Percentiles rank a stretch among this genome's conserved stretches.
These are phyloP conservation scores for Drosophila tristis DNA, from an alignment of 1,140 invertebrate species.

Conservation along the genomic window DNA sequence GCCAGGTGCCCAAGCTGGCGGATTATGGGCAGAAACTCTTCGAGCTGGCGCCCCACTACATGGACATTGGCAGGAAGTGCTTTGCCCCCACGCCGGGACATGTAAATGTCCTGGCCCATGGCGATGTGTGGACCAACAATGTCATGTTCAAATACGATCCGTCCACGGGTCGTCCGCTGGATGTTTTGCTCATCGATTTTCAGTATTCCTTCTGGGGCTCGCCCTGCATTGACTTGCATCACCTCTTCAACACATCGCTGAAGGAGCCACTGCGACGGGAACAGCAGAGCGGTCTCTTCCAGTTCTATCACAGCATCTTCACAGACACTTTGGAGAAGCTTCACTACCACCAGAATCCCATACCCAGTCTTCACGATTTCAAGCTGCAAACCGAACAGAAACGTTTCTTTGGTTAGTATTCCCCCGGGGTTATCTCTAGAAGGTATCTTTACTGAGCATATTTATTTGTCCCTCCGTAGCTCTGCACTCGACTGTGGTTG, in stretches of 20 bases:
- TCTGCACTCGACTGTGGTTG: constrained; percentile 65
- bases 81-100: constrained; percentile 82
- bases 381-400: constrained; percentile 66
- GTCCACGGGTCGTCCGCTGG: constrained; percentile 81
- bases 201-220: constrained; percentile 82
- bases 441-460: not conserved
- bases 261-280: constrained; percentile 59
- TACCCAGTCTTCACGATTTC: constrained; percentile 71
- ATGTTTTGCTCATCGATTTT: constrained; percentile 84
- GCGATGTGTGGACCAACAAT: constrained; percentile 89
- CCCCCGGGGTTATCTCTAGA: not conserved
- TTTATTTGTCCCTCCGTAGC: constrained; percentile 39
- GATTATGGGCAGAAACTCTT: constrained; percentile 68
- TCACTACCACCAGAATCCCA: constrained; percentile 52
- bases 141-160: constrained; percentile 87
- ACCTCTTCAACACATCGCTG: constrained; percentile 79
- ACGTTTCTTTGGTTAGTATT: constrained; percentile 67
- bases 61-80: constrained; percentile 72
- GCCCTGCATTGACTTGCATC: constrained; percentile 77
- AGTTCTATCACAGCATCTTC: constrained; percentile 71
- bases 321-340: constrained; percentile 60
- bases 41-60: constrained; percentile 67
- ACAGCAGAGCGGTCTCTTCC: constrained; percentile 63
- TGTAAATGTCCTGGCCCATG: constrained; percentile 88
- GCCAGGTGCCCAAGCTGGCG: constrained; percentile 49